phyloP scores from a whole-genome alignment of 2,797 vertebrate species.

The Rousettus madagascariensis region DNA sequence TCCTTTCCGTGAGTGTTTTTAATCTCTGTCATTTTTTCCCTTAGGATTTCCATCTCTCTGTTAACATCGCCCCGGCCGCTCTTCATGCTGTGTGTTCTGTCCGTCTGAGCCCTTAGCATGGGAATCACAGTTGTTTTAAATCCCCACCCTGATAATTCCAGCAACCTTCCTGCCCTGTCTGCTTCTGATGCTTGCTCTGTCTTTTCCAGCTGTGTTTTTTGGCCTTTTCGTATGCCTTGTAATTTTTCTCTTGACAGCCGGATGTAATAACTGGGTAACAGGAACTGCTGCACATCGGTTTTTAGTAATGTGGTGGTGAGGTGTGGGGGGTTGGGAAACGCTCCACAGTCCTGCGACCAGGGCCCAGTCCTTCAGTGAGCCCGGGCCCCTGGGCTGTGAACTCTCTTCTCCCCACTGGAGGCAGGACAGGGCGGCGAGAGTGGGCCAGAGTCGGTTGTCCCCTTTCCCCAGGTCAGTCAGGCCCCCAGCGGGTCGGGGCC shows the following conservation, averaged over 20 bases:
- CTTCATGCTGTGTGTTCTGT: background rate
- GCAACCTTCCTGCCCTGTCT: background rate
- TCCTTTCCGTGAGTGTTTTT: background rate
- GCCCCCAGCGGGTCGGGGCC: background rate
- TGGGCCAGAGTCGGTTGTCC: background rate
- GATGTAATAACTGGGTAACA: background rate
- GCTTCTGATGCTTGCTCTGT: background rate
- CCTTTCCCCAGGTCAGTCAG: background rate
- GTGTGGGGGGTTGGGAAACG: background rate
- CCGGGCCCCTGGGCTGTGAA: background rate
- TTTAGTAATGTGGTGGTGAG: background rate
- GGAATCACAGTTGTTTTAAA: background rate
- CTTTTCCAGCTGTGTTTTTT: background rate
- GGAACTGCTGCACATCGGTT: too few species aligned
- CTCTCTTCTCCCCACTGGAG: background rate
- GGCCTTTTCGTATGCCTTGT: background rate
- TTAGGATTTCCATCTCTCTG: background rate
- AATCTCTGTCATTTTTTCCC: background rate
- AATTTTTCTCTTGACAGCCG: background rate
- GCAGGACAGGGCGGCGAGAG: background rate
- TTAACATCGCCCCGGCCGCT: background rate
- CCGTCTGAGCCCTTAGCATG: background rate
- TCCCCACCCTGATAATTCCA: background rate
- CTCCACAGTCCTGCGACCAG: background rate
- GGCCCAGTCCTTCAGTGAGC: background rate